Base-by-base conservation (phyloP, 2,888 invertebrate species). In the Steromphala cineraria region DNA sequence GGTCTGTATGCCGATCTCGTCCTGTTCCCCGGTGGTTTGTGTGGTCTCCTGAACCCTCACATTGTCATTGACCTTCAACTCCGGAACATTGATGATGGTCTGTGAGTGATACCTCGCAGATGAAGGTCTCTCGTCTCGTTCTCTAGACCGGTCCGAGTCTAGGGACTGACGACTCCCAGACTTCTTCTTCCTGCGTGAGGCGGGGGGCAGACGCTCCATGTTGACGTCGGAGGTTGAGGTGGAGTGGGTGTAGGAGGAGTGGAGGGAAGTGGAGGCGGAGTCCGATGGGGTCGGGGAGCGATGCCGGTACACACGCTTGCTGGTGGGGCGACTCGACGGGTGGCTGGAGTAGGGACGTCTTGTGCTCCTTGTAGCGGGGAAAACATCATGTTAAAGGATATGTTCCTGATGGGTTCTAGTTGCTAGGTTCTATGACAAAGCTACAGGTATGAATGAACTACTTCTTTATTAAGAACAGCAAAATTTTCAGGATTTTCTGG, bases 1-100 rank as follows among this genome's bases (percentile, higher is more conserved):
- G 17, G 91, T 91, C 83, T 91, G 91, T 67, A 87, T 87, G 53
- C 89, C 89, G 2, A 88, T 87, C 78, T 82, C 85, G 77, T 87
- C 88, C 46, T 85, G 83, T 17, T 53, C 71, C 28, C 62, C 78
- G 3, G 55, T 75, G 4, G 89, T 88, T 81, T 89, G 90, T 53
- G 89, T 88, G 21, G 84, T 82, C 36, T 81, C 78, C 56, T 83
- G 83, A 2, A 87, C 87, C n/a, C 75, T 75, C 36, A 89, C 89
- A 24, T 89, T 88, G 67, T 89, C 88, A 1, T 83, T 67, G 3
- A 81, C 80, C 40, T 78, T 71, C 8, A 83, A 80, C 62, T 88
- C 86, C 0, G 87, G 85, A 31, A 86, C 84, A 81, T 88, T 89
- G 79, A 89, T 90, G 80, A 89, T 84, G 8, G 89, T 89, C 17